These are phyloP conservation scores for Axis porcinus DNA, from an alignment of 2,113 vertebrate genomes.

Conservation along the genomic window DNA sequence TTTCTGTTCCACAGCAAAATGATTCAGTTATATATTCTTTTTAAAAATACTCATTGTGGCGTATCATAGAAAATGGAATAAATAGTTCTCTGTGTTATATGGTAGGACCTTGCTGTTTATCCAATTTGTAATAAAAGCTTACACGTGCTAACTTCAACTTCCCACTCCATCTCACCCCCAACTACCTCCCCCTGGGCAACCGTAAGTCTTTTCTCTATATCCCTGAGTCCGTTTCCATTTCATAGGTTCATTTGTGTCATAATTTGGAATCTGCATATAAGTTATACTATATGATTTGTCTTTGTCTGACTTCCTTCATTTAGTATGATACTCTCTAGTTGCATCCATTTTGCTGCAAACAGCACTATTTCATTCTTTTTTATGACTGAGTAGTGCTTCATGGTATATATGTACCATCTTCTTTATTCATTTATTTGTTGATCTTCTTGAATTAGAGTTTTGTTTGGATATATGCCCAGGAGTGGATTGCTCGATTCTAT, in stretches of 20 bases:
- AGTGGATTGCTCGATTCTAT: background rate
- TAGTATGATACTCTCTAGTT: background rate
- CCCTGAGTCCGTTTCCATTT: background rate
- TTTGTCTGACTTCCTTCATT: background rate
- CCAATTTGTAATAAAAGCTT: background rate
- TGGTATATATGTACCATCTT: background rate
- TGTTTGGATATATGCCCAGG: background rate
- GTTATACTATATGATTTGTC: background rate
- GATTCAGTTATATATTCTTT: background rate
- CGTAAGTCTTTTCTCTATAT: background rate
- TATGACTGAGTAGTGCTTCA: background rate
- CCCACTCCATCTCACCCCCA: background rate
- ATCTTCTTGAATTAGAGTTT: background rate
- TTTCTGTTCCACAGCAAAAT: background rate
- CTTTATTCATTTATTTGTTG: background rate
- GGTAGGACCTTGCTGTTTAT: background rate
- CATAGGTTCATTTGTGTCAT: background rate
- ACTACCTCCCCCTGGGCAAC: background rate
- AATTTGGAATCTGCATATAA: background rate
- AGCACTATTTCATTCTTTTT: background rate
- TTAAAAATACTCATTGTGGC: background rate
- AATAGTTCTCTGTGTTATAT: background rate
- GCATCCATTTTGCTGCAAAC: background rate
- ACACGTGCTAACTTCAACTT: background rate
- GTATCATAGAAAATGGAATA: background rate